Evolutionary conservation across 1,140 invertebrate species (phyloP), one percentile per base, ranked within the genome.

Genomic region (Sitophilus oryzae): DNA sequence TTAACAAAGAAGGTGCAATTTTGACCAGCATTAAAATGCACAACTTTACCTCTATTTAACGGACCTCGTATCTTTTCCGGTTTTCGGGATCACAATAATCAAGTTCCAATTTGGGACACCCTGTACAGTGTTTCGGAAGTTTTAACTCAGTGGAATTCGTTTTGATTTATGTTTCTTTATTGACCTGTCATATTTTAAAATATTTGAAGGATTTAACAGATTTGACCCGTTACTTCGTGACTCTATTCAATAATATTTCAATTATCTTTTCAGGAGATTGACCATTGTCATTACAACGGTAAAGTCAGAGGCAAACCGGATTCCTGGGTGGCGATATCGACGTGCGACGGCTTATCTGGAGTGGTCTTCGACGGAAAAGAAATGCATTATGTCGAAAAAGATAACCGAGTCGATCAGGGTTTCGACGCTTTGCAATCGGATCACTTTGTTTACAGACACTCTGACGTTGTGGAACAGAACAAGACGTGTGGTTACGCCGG

Each of bases 291-390:
- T 66, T 93, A 93, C 66, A 81, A 86, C 67, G 93, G 93, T 20
- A 82, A 75, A 36, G 78, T 95, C n/a, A 72, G 82, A 56, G 82
- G 79, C 47, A 73, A 80, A 52, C 74, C 78, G 4, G 73, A 79
- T 23, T 93, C 91, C 1, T 88, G 86, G 82, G 91, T 81, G 37
- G 92, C 91, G 0, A 59, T 95, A 11, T 94, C 91, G 38, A 93
- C 91, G 6, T 95, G 93, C 67, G 74, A 76, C 22, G 78, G 78
- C 8, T 72, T 94, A 36, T 83, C 84, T 46, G 93, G 93, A 22
- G 79, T 91, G 16, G 79, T 95, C 52, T 89, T 81, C 66, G 89
- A 93, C 71, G 89, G 89, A 2, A 68, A 77, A 37, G 77, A 82
- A 34, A 80, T 85, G 60, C 85, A 86, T 71, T 89, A 93, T 66